Evolutionary conservation across 2,113 vertebrate genomes (phyloP).

Genomic region (Chroicocephalus ridibundus): DNA sequence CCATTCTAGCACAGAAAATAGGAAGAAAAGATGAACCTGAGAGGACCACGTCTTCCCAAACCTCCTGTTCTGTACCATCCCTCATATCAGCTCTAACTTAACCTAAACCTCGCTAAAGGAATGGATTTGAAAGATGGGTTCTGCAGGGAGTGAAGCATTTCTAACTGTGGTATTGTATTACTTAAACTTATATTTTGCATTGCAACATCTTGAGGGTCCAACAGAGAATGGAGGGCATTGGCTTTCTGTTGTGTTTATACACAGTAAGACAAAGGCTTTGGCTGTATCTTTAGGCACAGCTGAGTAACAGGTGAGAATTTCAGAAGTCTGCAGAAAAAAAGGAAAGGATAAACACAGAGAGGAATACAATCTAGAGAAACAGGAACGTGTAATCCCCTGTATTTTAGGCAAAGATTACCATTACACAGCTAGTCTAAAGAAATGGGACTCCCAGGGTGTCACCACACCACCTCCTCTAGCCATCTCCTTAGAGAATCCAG

Average conservation of each 20-base stretch:
- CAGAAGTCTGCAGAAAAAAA: neutral
- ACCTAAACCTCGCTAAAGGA: neutral
- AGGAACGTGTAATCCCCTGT: neutral
- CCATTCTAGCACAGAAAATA: neutral
- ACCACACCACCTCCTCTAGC: neutral
- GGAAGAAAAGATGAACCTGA: neutral
- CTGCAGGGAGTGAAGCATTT: neutral
- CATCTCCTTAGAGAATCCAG: neutral
- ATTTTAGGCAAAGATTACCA: neutral
- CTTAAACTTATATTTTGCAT: neutral
- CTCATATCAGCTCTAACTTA: neutral
- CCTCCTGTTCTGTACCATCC: neutral
- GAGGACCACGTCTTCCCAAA: neutral
- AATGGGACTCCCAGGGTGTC: neutral
- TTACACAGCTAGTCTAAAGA: neutral
- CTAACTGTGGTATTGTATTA: neutral
- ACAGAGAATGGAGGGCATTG: neutral
- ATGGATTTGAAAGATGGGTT: neutral
- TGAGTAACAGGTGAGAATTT: neutral
- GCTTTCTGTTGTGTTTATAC: neutral
- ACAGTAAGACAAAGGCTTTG: neutral
- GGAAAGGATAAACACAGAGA: neutral
- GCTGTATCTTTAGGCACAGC: neutral
- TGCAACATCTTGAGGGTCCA: neutral
- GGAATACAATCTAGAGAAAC: neutral